Evolutionary conservation across 2,113 vertebrate species (phyloP).

Genomic region (Hippocampus zosterae): DNA sequence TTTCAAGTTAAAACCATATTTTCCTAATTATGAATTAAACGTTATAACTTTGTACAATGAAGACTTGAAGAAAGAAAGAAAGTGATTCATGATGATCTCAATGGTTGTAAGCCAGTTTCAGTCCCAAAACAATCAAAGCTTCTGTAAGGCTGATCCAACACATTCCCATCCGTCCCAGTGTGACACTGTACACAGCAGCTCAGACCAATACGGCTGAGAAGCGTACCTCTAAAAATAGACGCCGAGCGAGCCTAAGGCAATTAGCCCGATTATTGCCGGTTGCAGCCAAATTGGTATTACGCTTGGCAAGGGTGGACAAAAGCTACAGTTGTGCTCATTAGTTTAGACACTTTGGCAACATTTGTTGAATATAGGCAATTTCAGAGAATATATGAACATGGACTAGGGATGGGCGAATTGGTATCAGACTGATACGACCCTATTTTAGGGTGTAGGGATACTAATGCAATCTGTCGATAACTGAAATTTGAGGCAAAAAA

Average conservation of each 20-base stretch:
- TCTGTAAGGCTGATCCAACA: slow-evolving; percentile 52
- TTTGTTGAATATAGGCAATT: not conserved
- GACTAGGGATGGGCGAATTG: too few species aligned
- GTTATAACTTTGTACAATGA: too few species aligned
- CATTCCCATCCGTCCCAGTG: slow-evolving; percentile 49
- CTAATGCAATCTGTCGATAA: too few species aligned
- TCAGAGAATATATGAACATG: not conserved
- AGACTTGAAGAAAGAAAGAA: not conserved
- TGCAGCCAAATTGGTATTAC: slow-evolving; percentile 8
- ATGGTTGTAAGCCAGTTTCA: slow-evolving; percentile 60
- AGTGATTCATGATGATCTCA: slow-evolving; percentile 24
- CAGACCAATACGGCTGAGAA: slow-evolving; percentile 50
- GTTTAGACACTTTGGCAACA: not conserved
- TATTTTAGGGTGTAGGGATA: too few species aligned
- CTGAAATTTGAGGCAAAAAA: too few species aligned
- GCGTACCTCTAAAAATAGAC: slow-evolving; percentile 41
- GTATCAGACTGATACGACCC: too few species aligned
- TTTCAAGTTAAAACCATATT: too few species aligned
- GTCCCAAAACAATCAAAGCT: slow-evolving; percentile 42
- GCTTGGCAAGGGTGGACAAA: slow-evolving; percentile 1
- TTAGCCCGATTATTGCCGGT: slow-evolving; percentile 20
- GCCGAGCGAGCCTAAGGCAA: slow-evolving; percentile 22
- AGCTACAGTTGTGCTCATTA: not conserved
- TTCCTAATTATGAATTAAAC: not conserved
- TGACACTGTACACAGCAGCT: slow-evolving; percentile 16